Evolutionary conservation across 2,888 invertebrate genomes (phyloP).

Genomic region (Gnatocerus cornutus): DNA sequence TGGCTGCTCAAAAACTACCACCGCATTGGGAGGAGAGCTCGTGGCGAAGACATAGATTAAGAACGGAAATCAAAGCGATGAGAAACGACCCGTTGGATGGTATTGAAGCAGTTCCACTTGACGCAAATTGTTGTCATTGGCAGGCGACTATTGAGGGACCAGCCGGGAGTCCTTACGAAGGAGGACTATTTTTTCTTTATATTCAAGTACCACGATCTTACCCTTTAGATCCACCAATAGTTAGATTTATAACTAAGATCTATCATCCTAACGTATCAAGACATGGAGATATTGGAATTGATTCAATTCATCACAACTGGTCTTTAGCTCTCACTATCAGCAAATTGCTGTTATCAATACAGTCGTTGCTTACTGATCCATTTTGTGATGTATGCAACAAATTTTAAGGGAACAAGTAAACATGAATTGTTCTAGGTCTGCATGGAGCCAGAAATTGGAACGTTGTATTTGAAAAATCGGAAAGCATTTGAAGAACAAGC

Average conservation of each 20-base stretch:
- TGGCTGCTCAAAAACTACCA: conserved; percentile 82
- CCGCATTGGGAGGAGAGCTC: conserved; percentile 81
- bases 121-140: conserved; percentile 91
- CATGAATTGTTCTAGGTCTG: conserved; percentile 76
- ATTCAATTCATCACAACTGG: conserved; percentile 97
- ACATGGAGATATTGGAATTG: conserved; percentile 96
- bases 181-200: conserved; percentile 92
- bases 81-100: conserved; percentile 89
- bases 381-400: conserved; percentile 81
- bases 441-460: conserved; percentile 90
- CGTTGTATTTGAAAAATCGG: conserved; percentile 83
- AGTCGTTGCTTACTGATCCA: conserved; percentile 92
- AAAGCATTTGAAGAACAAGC: conserved; percentile 86
- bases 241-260: conserved; percentile 93
- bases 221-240: conserved; percentile 93
- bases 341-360: conserved; percentile 90
- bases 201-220: conserved; percentile 91
- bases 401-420: neutral
- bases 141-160: conserved; percentile 95
- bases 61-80: conserved; percentile 82
- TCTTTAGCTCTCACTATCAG: conserved; percentile 93
- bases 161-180: conserved; percentile 94
- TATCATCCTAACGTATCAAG: conserved; percentile 96
- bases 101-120: conserved; percentile 87
- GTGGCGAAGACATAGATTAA: conserved; percentile 86